Base-by-base conservation (phyloP, 1,140 invertebrate species). In the Gryllus bimaculatus region DNA sequence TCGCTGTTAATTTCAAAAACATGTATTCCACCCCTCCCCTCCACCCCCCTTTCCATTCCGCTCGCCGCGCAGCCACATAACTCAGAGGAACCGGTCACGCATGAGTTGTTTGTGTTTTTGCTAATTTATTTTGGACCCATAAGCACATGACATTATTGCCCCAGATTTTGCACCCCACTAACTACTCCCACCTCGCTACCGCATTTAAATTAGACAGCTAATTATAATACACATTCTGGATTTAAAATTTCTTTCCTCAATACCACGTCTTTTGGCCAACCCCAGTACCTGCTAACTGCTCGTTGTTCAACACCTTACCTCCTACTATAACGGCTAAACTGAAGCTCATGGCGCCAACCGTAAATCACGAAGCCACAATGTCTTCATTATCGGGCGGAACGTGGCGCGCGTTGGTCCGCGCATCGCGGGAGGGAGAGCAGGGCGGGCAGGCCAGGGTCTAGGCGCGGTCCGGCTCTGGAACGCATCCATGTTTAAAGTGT, bases 401-500 rank as follows among this genome's bases (percentile, higher is more conserved):
- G 54, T 13, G 54, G 54, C 10, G 54, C 10, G 7, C 2, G 2
- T 0, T 10, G 54, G 18, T 13, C 54, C 2, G 7, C 18, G 54
- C 54, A 66, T 8, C 49, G 49, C 8, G 8, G 49, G 8, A 54
- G 15, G 49, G 49, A 15, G 8, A 15, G 49, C 49, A 26, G 76
- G 47, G 39, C 76, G 39, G 26, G 48, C 76, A 8, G n/a, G 15
- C n/a, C 18, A 26, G 76, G 8, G 21, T 18, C 21, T 18, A 20
- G 18, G 18, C 54, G 54, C 54, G 54, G 54, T 10, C 10, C 54
- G 54, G 18, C 54, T 66, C 10, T 66, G 54, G 54, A 66, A 66
- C 54, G 54, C 54, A 7, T 66, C 54, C 10, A 13, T 66, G 54
- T 66, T n/a, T 66, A 66, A n/a, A 78, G 78, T 78, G 78, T 73